Evolutionary conservation across 2,113 vertebrate species (phyloP).

Genomic region (Megaptera novaeangliae): DNA sequence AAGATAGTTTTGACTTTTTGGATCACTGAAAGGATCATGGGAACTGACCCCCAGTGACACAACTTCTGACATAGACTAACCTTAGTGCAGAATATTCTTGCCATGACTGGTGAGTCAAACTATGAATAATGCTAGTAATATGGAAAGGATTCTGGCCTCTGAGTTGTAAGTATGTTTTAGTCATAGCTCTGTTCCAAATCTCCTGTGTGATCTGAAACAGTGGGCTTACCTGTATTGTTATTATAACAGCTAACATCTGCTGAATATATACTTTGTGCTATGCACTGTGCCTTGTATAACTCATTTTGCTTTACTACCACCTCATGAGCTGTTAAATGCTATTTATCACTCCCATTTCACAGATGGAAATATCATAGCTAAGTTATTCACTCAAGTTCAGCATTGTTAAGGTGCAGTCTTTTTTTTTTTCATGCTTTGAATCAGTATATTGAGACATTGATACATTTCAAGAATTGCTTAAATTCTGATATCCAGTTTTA

Average conservation of each 20-base stretch:
- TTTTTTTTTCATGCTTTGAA: too few species aligned
- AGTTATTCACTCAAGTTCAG: not conserved
- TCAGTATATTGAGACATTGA: too few species aligned
- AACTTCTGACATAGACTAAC: not conserved
- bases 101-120: not conserved
- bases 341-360: not conserved
- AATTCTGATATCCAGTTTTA: too few species aligned
- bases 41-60: not conserved
- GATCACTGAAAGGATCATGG: not conserved
- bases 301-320: too few species aligned
- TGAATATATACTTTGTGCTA: not conserved
- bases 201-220: not conserved
- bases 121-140: not conserved
- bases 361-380: not conserved
- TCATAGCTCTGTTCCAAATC: not conserved
- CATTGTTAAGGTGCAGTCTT: not conserved
- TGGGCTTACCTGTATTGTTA: not conserved
- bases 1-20: not conserved
- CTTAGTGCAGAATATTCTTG: not conserved
- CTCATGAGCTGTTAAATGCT: not conserved
- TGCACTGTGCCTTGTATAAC: not conserved
- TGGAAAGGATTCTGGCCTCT: not conserved
- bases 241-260: not conserved
- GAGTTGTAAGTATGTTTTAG: not conserved
- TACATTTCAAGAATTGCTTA: too few species aligned